Conservation (phyloP, 2,797 vertebrate species). For the Sternotherus odoratus region DNA sequence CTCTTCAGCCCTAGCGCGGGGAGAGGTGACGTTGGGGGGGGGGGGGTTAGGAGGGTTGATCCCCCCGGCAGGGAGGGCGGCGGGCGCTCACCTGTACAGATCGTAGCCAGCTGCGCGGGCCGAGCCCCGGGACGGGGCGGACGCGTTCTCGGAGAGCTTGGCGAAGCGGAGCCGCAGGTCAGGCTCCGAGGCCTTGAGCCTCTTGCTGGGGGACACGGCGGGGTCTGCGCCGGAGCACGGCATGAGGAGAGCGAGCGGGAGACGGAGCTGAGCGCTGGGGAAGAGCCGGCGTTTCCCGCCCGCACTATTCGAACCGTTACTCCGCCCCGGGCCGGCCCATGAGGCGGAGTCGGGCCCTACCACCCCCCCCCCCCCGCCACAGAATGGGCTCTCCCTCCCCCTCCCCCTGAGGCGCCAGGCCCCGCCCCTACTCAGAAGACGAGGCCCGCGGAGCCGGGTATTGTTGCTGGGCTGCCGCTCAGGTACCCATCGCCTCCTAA, state of each 20-base stretch:
- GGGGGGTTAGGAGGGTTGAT: accelerated
- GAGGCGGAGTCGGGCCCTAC: neutral
- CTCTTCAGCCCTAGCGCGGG: neutral
- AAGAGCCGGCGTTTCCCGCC: accelerated
- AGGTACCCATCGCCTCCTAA: neutral
- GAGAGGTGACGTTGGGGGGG: too few species aligned
- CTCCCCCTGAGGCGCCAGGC: neutral
- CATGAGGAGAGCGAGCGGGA: constrained; percentile 73
- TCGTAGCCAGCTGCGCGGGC: constrained; percentile 92
- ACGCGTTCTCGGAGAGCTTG: constrained; percentile 90
- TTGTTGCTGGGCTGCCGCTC: too few species aligned
- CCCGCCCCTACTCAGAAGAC: too few species aligned
- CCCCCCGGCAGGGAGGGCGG: neutral
- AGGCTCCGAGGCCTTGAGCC: constrained; percentile 51
- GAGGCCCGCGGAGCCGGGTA: too few species aligned
- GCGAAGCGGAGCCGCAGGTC: constrained; percentile 85
- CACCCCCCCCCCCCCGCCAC: accelerated
- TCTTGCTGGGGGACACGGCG: constrained; percentile 84
- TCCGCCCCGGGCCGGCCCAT: neutral
- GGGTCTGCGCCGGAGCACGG: constrained; percentile 79
- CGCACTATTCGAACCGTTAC: neutral
- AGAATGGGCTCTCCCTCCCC: accelerated
- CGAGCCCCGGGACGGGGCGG: constrained; percentile 88
- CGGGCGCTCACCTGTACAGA: constrained; percentile 88
- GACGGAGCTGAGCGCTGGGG: accelerated